Evolutionary conservation across 2,888 invertebrate species (phyloP).

Genomic region (Hybos culiciformis): DNA sequence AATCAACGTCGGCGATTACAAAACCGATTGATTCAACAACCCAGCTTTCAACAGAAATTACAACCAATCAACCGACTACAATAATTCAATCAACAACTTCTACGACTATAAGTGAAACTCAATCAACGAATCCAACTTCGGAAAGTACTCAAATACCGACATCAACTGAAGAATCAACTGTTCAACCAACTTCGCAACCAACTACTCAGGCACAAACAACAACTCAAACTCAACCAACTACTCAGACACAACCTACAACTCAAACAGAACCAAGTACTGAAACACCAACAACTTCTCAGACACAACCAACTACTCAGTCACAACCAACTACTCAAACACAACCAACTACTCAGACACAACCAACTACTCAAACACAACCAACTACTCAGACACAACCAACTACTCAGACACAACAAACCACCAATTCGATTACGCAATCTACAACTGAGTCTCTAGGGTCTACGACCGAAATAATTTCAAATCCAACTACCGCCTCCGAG

Average conservation of each 20-base stretch:
- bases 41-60: constrained; percentile 4
- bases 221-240: constrained; percentile 13
- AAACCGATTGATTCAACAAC: constrained; percentile 8
- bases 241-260: too few relatives aligned
- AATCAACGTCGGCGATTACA: constrained; percentile 1
- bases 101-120: constrained; percentile 9
- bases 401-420: constrained; percentile 10
- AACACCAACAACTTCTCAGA: constrained; percentile 9
- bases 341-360: neutral
- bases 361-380: constrained; percentile 13
- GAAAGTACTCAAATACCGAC: constrained; percentile 13
- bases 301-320: constrained; percentile 10
- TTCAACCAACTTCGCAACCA: constrained; percentile 15
- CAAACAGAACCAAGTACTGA: constrained; percentile 9
- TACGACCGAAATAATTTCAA: too few relatives aligned
- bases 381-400: constrained; percentile 13
- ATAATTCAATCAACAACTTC: constrained; percentile 12
- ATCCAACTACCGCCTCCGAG: too few relatives aligned
- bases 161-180: constrained; percentile 11
- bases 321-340: constrained; percentile 6
- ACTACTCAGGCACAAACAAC: constrained; percentile 18
- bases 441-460: too few relatives aligned
- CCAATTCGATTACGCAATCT: too few relatives aligned
- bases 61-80: constrained; percentile 8
- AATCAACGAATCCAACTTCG: constrained; percentile 8